Evolutionary conservation across 2,888 invertebrate genomes (phyloP).

Genomic region (Zeuzera pyrina): DNA sequence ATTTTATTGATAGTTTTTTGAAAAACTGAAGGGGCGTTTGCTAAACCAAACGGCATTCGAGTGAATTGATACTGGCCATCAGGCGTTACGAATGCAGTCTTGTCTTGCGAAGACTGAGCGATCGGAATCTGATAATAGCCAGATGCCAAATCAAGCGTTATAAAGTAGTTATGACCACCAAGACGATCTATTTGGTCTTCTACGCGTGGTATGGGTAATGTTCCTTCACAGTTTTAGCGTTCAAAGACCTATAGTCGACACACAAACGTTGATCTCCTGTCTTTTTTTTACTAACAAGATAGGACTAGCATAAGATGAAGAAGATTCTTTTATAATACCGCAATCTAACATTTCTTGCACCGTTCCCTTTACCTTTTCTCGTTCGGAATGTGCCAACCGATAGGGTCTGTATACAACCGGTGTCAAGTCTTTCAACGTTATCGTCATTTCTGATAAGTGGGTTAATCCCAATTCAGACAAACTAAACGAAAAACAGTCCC

Average conservation of each 20-base stretch:
- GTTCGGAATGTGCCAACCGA: slow-evolving; percentile 9
- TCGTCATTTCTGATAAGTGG: slow-evolving; percentile 10
- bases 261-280: slow-evolving; percentile 12
- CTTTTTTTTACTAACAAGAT: slow-evolving; percentile 12
- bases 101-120: slow-evolving; percentile 13
- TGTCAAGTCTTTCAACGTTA: slow-evolving; percentile 8
- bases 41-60: no score
- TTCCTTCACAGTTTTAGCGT: slow-evolving; percentile 10
- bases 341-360: slow-evolving; percentile 11
- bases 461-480: slow-evolving; percentile 11
- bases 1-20: slow-evolving; percentile 7
- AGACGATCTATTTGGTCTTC: slow-evolving; percentile 26
- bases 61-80: no score
- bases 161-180: slow-evolving; percentile 19
- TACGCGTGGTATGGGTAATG: slow-evolving; percentile 21
- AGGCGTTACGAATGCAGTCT: no score
- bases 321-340: slow-evolving; percentile 12
- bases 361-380: slow-evolving; percentile 9
- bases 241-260: slow-evolving; percentile 15
- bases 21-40: slow-evolving; percentile 10
- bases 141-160: slow-evolving; percentile 18
- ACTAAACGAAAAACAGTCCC: slow-evolving; percentile 8
- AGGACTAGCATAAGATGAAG: slow-evolving; percentile 14
- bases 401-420: slow-evolving; percentile 16
- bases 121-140: slow-evolving; percentile 25